Evolutionary conservation across 2,888 invertebrate species (phyloP).

Genomic region (Nycteola revayana): DNA sequence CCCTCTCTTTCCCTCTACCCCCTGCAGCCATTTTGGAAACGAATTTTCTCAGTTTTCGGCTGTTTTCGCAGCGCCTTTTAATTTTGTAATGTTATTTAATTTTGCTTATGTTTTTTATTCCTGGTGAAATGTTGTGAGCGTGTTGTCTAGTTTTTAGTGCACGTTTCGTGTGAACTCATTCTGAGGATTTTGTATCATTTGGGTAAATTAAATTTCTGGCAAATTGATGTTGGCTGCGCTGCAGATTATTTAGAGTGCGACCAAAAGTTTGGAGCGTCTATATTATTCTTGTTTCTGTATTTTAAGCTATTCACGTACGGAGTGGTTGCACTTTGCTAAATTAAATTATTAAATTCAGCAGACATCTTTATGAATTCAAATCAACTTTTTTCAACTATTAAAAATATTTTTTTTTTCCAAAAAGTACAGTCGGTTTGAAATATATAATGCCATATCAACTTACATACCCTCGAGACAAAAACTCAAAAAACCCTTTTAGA

Average conservation of each 20-base stretch:
- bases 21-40: conserved; percentile 74
- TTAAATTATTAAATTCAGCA: neutral
- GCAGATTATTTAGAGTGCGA: neutral
- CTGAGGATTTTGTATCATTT: conserved; percentile 7
- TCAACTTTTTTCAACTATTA: no score
- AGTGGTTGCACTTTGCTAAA: neutral
- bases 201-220: conserved; percentile 6
- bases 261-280: no score
- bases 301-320: no score
- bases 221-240: neutral
- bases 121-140: conserved; percentile 32
- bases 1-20: conserved; percentile 71
- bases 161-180: conserved; percentile 6
- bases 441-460: conserved; percentile 4
- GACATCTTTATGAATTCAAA: no score
- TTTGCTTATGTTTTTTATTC: conserved; percentile 43
- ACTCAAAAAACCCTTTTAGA: conserved; percentile 28
- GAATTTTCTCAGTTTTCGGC: conserved; percentile 75
- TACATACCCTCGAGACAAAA: conserved; percentile 13
- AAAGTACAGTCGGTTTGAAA: conserved; percentile 11
- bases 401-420: no score
- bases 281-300: no score
- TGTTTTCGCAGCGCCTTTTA: conserved; percentile 71
- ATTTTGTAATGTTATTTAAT: conserved; percentile 72
- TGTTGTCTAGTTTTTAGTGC: conserved; percentile 24